Percentiles rank a stretch among this genome's conserved stretches.
Conservation (phyloP, 1,140 invertebrate species). For the Potamilus streckersoni region DNA sequence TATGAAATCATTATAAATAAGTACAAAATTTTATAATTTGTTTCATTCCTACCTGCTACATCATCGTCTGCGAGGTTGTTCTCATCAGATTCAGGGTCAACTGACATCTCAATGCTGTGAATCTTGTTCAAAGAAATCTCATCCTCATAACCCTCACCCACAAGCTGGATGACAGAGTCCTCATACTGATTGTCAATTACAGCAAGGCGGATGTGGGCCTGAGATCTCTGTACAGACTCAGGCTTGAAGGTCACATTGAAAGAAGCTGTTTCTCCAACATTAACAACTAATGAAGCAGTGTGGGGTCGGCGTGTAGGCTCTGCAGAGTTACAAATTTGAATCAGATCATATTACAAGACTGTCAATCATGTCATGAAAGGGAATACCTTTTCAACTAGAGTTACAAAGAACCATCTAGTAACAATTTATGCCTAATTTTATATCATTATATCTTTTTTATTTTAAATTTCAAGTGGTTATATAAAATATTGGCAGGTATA, state of each 20-base stretch:
- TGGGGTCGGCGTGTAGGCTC: conserved; percentile 53
- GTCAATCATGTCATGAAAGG: too few species aligned
- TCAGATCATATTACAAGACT: too few species aligned
- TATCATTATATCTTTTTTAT: too few species aligned
- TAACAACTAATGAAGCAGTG: conserved; percentile 63
- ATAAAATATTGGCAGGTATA: too few species aligned
- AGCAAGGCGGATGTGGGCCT: conserved; percentile 59
- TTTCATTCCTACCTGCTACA: conserved; percentile 50
- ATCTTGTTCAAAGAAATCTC: conserved; percentile 67
- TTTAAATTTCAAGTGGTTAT: too few species aligned
- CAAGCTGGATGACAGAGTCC: conserved; percentile 64
- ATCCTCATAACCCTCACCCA: conserved; percentile 68
- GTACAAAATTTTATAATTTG: too few species aligned
- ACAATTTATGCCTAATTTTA: too few species aligned
- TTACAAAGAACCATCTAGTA: neutral
- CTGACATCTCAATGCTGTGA: conserved; percentile 37
- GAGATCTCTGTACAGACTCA: conserved; percentile 51
- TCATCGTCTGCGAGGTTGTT: conserved; percentile 62
- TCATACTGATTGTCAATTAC: conserved; percentile 69
- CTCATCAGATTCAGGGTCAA: conserved; percentile 51
- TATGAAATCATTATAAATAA: too few species aligned
- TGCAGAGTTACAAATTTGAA: conserved; percentile 16
- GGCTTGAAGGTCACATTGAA: conserved; percentile 63
- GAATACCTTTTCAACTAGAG: neutral
- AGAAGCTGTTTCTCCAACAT: conserved; percentile 54